A percentile compares a stretch with the other conserved stretches of the same genome.
Evolutionary conservation across 2,797 vertebrate species (phyloP).

Genomic region (Glyptemys insculpta): DNA sequence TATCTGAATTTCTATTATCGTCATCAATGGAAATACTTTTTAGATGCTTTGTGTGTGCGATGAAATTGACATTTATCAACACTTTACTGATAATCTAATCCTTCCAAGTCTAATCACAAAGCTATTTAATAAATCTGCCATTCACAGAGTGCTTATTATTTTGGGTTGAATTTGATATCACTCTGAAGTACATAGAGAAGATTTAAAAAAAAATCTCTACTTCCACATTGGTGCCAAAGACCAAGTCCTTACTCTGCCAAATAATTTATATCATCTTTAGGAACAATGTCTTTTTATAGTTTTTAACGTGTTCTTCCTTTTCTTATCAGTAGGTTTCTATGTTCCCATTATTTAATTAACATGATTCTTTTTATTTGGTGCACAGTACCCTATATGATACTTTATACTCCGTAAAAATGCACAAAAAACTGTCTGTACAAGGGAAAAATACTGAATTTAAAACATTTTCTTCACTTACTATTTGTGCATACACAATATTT

Average conservation of each 20-base stretch:
- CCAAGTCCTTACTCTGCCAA: not conserved
- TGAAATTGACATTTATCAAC: not conserved
- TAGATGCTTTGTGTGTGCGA: not conserved
- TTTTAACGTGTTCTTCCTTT: not conserved
- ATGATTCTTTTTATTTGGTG: not conserved
- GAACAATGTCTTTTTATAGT: not conserved
- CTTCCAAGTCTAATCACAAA: not conserved
- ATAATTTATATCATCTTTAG: not conserved
- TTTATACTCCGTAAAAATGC: not conserved
- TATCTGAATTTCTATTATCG: not conserved
- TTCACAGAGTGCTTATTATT: not conserved
- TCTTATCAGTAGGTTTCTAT: not conserved
- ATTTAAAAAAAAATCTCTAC: not conserved
- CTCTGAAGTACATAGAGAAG: not conserved
- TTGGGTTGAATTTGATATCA: conserved; percentile 30
- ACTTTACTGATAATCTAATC: not conserved
- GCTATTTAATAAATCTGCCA: conserved; percentile 4
- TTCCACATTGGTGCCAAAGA: not conserved
- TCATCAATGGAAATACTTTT: not conserved
- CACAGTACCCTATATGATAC: not conserved
- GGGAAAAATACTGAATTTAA: not conserved
- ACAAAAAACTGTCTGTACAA: not conserved
- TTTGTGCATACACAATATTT: not conserved
- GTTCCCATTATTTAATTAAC: not conserved
- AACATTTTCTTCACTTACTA: not conserved